Conservation (phyloP, 2,888 invertebrate species). For the Dicyrtomina minuta region DNA sequence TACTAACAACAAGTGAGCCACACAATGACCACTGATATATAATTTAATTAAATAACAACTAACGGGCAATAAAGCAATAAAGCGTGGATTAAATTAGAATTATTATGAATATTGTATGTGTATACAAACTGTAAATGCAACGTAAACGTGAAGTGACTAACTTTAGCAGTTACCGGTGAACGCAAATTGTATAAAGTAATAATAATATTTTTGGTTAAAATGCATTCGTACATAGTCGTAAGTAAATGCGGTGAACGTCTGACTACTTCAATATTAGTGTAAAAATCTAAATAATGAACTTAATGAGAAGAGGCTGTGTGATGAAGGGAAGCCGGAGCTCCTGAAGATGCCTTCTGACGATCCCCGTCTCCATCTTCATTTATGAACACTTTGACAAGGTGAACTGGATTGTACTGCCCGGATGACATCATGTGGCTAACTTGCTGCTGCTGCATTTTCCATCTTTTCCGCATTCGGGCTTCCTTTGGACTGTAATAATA, state of each 20-base stretch:
- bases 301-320: constrained; percentile 20
- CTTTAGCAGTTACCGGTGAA: neutral
- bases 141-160: neutral
- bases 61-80: neutral
- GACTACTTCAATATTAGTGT: neutral
- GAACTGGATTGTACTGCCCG: constrained; percentile 45
- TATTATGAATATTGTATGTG: too few relatives aligned
- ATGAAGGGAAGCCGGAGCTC: constrained; percentile 14
- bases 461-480: constrained; percentile 62
- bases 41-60: constrained; percentile 1
- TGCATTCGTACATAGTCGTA: neutral
- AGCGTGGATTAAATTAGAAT: neutral
- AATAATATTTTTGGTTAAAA: neutral
- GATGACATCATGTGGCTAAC: constrained; percentile 40
- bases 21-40: too few relatives aligned
- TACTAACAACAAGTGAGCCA: too few relatives aligned
- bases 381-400: constrained; percentile 44
- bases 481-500: constrained; percentile 68
- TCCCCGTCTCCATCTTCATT: constrained; percentile 38
- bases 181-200: too few relatives aligned
- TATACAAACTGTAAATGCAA: constrained; percentile 5
- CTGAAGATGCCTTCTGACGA: constrained; percentile 4
- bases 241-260: neutral
- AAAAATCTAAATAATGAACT: constrained; percentile 2
- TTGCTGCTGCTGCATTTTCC: constrained; percentile 51